Evolutionary conservation across 1,140 invertebrate genomes (phyloP), one percentile per base, ranked within the genome.

Genomic region (Ceratina calcarata): DNA sequence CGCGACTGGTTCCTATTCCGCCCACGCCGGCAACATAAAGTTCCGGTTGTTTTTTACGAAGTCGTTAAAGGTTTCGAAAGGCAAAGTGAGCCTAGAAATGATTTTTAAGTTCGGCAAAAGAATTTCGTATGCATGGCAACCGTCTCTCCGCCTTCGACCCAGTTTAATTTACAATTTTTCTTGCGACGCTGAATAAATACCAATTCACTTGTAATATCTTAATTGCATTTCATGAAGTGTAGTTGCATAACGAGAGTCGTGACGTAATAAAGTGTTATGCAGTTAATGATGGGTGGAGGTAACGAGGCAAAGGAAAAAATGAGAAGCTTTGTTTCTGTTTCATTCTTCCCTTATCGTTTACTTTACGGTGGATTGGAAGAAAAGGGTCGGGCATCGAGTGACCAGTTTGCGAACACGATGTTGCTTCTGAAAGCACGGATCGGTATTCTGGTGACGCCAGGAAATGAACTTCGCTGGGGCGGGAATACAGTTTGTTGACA

Each of bases 1-100:
- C 27, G 22, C 65, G 49, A 60, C 76, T 66, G 27, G n/a, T 74
- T 74, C 24, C 45, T 74, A 81, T 83, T 83, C 79, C 60, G 55
- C 24, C 27, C 70, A 51, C 27, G 66, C 55, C 22, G 20, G 27
- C 24, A 60, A 66, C 58, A 75, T 82, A 79, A 84, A 84, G 37
- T 65, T 79, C 65, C 57, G 15, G 20, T 7, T 70, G 60, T 60
- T 18, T 51, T 53, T 82, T n/a, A 18, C 51, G 58, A 78, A 73
- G 73, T 78, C 64, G 58, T 76, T 77, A 37, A 66, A 20, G n/a
- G n/a, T 20, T 3, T 10, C 24, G 10, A 20, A 37, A 37, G 55
- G 16, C 18, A 1, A 37, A 37, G 10, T 10, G 16, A 53, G 51
- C 16, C 16, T 18, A 18, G 18, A 7, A 58, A 58, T 15, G 53